Evolutionary conservation across 2,113 vertebrate genomes (phyloP).

Genomic region (Eubucco bourcierii): DNA sequence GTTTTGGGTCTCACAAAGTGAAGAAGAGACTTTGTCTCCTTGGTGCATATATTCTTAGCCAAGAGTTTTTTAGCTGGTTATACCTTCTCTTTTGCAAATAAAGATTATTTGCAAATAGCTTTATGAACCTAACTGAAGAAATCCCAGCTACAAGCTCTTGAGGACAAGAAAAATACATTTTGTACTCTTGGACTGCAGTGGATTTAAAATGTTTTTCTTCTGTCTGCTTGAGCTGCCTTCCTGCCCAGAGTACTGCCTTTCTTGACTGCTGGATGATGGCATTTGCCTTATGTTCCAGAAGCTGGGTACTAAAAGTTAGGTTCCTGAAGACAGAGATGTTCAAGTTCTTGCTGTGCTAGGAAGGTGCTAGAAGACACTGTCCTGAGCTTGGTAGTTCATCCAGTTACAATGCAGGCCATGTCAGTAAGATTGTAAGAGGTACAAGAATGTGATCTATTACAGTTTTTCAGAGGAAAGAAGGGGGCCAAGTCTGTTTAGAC

Average conservation of each 20-base stretch:
- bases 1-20: neutral
- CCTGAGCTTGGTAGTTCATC: neutral
- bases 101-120: neutral
- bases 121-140: neutral
- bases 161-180: neutral
- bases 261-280: too few relatives aligned
- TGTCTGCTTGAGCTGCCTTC: neutral
- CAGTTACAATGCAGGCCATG: accelerated
- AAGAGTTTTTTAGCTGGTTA: too few relatives aligned
- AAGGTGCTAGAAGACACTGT: neutral
- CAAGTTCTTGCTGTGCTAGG: neutral
- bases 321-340: neutral
- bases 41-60: neutral
- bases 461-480: neutral
- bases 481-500: neutral
- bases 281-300: neutral
- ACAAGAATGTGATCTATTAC: accelerated
- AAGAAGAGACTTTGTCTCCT: neutral
- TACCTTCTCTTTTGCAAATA: neutral
- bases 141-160: neutral
- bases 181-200: neutral
- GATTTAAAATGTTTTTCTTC: neutral
- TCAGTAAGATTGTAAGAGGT: neutral
- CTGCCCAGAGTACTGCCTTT: accelerated
- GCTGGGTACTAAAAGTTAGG: neutral